Base-by-base conservation (phyloP, 1,140 invertebrate species). In the Limonius californicus region DNA sequence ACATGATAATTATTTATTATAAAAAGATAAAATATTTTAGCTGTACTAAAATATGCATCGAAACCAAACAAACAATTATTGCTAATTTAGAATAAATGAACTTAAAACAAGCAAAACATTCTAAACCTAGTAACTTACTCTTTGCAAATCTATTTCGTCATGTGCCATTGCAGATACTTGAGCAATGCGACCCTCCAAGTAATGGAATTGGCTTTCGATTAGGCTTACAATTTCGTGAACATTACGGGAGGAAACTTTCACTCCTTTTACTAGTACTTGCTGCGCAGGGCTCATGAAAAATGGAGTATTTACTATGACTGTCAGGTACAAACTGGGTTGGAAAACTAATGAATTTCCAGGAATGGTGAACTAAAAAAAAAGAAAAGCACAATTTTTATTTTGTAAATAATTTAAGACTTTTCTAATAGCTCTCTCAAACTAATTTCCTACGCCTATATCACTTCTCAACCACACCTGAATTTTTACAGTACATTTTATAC, bases 221-320 rank as follows among this genome's bases (percentile, higher is more conserved):
- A 77, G 78, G 57, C 79, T 74, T 50, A 90, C 78, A 50, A 91
- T 83, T 54, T 80, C 73, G 54, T 80, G 75, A 20, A 89, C 75
- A 74, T 90, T 91, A 23, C 82, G 74, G 42, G 75, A 68, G 56
- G 83, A 86, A 35, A 91, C 76, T 61, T 84, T 74, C 76, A 89
- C 86, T 58, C 89, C 89, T 80, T 91, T 89, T 27, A 89, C 81
- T 64, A 91, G 75, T 19, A 91, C 87, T 82, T 90, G 87, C 75
- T 90, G 87, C 27, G 84, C 84, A 27, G 84, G 83, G 66, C 80
- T 87, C 47, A 83, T 84, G 66, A 90, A 84, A 77, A 91, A 89
- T 57, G 90, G 89, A 18, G 88, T 89, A 75, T 92, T 89, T 11
- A 87, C 88, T 76, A 92, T 87, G 65, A 92, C 84, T 68, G 89